These are phyloP conservation scores for Clavelina lepadiformis DNA, from an alignment of 23 tunicate species.

Conservation along the genomic window DNA sequence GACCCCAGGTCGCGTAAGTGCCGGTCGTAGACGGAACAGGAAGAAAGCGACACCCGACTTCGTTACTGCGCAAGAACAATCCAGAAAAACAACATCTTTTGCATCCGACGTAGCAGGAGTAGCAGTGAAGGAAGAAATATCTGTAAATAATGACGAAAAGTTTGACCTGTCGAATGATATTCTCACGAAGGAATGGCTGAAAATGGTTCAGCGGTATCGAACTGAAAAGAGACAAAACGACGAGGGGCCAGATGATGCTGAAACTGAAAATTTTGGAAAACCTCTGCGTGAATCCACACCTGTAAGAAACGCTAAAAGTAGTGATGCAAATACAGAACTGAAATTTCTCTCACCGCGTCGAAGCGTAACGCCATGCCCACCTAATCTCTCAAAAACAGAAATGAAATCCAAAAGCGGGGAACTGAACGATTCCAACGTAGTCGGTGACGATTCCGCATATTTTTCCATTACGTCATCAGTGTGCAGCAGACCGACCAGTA, in stretches of 20 bases:
- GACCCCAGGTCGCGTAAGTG: background rate
- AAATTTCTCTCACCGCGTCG: conserved; percentile 44
- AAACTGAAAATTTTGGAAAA: background rate
- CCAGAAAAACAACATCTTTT: too few relatives aligned
- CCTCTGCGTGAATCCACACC: conserved; percentile 30
- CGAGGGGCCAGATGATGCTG: conserved; percentile 1
- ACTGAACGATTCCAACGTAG: too few relatives aligned
- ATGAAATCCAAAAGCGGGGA: too few relatives aligned
- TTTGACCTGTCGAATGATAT: conserved; percentile 57
- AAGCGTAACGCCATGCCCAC: conserved; percentile 54
- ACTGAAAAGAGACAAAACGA: background rate
- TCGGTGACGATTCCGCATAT: conserved; percentile 79
- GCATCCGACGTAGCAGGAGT: too few relatives aligned
- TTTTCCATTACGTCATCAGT: conserved; percentile 52
- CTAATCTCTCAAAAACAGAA: conserved; percentile 3
- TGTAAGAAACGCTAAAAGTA: too few relatives aligned
- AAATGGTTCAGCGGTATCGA: conserved; percentile 22
- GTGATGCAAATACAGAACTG: conserved; percentile 4
- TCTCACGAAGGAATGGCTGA: conserved; percentile 53
- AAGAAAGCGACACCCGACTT: too few relatives aligned
- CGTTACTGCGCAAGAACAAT: too few relatives aligned
- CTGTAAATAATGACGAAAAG: background rate
- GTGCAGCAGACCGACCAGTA: conserved; percentile 24
- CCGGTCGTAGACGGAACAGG: too few relatives aligned
- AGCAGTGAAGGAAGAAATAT: too few relatives aligned